A percentile compares a stretch with the other conserved stretches of the same genome.
These are phyloP conservation scores for Pachycephus smyrnensis DNA, from an alignment of 2,888 invertebrate genomes.

Conservation along the genomic window DNA sequence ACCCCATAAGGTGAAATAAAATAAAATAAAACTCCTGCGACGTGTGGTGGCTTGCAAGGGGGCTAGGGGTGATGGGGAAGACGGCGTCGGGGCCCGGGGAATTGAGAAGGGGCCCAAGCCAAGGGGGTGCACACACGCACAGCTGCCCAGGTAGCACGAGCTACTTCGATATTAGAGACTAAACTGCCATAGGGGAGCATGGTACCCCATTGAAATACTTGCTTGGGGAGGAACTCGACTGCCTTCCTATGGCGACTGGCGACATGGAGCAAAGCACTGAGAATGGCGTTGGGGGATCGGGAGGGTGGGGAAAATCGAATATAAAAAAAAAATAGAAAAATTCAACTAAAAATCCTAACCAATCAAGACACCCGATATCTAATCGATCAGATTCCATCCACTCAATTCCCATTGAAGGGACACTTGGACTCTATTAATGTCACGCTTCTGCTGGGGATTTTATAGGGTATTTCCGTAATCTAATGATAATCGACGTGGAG, in stretches of 20 bases:
- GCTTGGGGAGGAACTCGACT: constrained; percentile 50
- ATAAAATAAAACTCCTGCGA: constrained; percentile 59
- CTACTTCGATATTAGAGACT: constrained; percentile 54
- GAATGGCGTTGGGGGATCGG: background rate
- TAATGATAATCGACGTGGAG: background rate
- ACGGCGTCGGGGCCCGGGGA: constrained; percentile 12
- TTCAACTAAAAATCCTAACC: background rate
- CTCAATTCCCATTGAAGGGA: background rate
- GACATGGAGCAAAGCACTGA: background rate
- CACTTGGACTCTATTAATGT: background rate
- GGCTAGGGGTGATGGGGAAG: constrained; percentile 1
- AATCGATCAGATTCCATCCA: background rate
- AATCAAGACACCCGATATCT: background rate
- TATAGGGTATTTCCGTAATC: background rate
- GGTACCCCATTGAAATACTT: constrained; percentile 35
- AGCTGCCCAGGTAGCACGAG: constrained; percentile 65
- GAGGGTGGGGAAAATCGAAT: background rate
- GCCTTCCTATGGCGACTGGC: constrained; percentile 20
- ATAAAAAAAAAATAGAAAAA: background rate
- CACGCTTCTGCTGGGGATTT: background rate
- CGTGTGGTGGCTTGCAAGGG: constrained; percentile 31
- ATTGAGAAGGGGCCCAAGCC: constrained; percentile 35
- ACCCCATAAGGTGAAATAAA: constrained; percentile 59
- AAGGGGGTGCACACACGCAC: constrained; percentile 50
- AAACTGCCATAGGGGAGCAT: constrained; percentile 3